A percentile compares a stretch with the other conserved stretches of the same genome.
phyloP scores from a whole-genome alignment of 1,140 invertebrate species.

The Papilio polyxenes region DNA sequence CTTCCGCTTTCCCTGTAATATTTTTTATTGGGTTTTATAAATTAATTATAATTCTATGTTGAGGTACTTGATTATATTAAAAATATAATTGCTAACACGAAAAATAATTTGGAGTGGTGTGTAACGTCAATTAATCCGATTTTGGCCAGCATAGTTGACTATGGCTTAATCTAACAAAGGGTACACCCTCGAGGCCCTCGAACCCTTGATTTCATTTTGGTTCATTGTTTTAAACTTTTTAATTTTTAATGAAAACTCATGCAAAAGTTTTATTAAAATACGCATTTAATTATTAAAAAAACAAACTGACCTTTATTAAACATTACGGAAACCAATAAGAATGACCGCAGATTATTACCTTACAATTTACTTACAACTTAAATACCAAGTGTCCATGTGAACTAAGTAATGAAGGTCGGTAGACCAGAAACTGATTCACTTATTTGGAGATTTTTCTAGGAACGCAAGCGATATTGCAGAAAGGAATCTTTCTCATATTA shows the following conservation, averaged over 20 bases:
- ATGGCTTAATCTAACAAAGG: no score
- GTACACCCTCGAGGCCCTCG: no score
- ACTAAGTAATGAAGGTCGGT: neutral
- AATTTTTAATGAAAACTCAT: no score
- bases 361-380: neutral
- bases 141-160: no score
- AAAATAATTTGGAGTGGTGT: no score
- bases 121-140: no score
- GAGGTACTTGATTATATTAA: no score
- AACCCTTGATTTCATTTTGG: neutral
- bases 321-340: neutral
- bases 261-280: neutral
- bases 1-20: slow-evolving; percentile 54
- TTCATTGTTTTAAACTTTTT: neutral
- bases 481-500: no score
- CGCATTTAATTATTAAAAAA: neutral
- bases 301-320: neutral
- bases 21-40: neutral
- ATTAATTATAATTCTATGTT: neutral
- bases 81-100: no score
- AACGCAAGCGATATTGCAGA: no score
- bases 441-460: no score
- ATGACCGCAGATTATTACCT: neutral
- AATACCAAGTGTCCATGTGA: neutral
- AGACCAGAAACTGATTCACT: neutral